Evolutionary conservation across 2,888 invertebrate species (phyloP).

Genomic region (Girardia tigrina): DNA sequence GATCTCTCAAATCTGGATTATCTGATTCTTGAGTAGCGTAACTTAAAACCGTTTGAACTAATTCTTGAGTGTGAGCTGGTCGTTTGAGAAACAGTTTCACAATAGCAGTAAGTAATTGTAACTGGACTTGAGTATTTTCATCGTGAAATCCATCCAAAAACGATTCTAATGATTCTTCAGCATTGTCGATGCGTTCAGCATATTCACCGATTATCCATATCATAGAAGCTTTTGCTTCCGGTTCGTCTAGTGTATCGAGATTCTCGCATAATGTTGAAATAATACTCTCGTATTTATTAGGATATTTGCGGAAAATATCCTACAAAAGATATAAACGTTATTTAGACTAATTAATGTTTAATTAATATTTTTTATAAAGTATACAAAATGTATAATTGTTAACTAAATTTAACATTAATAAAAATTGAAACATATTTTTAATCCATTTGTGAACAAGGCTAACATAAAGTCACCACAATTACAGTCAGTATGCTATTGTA

Average conservation of each 20-base stretch:
- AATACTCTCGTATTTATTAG: constrained; percentile 97
- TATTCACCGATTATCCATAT: constrained; percentile 80
- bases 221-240: constrained; percentile 95
- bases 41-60: constrained; percentile 71
- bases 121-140: constrained; percentile 80
- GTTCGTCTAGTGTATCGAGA: constrained; percentile 90
- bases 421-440: too few relatives aligned
- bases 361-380: neutral
- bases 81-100: constrained; percentile 94
- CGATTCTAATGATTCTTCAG: constrained; percentile 88
- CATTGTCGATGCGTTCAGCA: constrained; percentile 96
- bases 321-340: constrained; percentile 37
- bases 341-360: neutral
- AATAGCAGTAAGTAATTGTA: constrained; percentile 88
- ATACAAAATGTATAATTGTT: neutral
- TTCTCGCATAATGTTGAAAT: constrained; percentile 97
- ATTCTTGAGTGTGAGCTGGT: constrained; percentile 58
- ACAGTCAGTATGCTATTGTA: too few relatives aligned
- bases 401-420: constrained; percentile 8
- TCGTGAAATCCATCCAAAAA: constrained; percentile 93
- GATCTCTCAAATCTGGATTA: constrained; percentile 90
- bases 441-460: too few relatives aligned
- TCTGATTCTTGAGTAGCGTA: constrained; percentile 64
- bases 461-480: too few relatives aligned
- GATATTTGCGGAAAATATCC: constrained; percentile 64